These are phyloP conservation scores for Megaceryle torquata DNA, from an alignment of 2,113 vertebrate genomes.

Conservation along the genomic window DNA sequence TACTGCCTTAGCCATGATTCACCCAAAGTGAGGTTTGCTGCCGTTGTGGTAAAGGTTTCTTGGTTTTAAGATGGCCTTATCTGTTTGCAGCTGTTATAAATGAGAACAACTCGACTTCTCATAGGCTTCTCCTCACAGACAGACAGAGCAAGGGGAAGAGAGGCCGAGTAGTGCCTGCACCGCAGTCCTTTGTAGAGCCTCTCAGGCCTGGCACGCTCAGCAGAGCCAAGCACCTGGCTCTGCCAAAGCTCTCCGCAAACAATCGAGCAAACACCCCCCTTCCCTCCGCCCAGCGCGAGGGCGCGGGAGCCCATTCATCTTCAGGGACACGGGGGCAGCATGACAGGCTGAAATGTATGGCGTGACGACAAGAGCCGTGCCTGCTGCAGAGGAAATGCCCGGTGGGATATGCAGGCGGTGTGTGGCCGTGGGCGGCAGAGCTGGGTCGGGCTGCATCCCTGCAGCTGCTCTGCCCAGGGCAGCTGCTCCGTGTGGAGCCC, in stretches of 20 bases:
- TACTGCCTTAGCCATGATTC: background rate
- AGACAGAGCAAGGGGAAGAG: background rate
- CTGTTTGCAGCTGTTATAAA: background rate
- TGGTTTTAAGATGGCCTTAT: background rate
- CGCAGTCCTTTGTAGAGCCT: background rate
- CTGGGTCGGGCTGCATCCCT: background rate
- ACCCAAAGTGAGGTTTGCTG: background rate
- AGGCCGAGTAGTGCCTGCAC: background rate
- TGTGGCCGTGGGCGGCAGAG: background rate
- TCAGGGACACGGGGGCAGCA: background rate
- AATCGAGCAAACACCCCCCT: background rate
- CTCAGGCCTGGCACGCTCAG: background rate
- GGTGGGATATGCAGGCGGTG: background rate
- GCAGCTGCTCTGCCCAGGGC: background rate
- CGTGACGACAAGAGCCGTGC: background rate
- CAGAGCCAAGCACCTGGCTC: background rate
- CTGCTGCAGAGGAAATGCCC: background rate
- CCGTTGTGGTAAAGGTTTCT: background rate
- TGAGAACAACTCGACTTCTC: background rate
- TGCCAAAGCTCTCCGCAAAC: background rate
- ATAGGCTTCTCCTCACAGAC: background rate
- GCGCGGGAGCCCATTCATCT: background rate
- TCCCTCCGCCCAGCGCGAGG: background rate
- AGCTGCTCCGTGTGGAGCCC: fast-evolving
- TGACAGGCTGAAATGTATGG: background rate